Conservation (phyloP, 2,888 invertebrate genomes). For the Lordiphosa andalusiaca region DNA sequence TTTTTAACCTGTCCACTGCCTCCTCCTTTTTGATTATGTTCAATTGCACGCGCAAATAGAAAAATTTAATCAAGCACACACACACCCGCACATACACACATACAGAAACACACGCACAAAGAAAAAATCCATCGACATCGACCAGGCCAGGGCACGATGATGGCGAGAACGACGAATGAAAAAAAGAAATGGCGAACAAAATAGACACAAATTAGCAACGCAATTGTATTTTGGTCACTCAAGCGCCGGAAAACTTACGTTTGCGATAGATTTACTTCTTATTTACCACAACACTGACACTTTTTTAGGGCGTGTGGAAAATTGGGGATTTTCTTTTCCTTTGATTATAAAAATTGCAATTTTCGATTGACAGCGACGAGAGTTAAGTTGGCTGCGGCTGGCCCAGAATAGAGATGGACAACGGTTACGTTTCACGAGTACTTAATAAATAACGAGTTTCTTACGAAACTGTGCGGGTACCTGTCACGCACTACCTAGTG, state of each 20-base stretch:
- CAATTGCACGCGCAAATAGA: slow-evolving; percentile 40
- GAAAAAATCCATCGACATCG: slow-evolving; percentile 48
- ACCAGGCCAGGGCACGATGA: slow-evolving; percentile 47
- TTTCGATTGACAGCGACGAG: slow-evolving; percentile 59
- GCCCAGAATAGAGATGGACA: neutral
- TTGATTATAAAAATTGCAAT: slow-evolving; percentile 65
- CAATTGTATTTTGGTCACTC: neutral
- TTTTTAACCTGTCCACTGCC: slow-evolving; percentile 23
- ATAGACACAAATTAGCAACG: slow-evolving; percentile 30
- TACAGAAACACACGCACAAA: slow-evolving; percentile 32
- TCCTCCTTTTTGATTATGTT: slow-evolving; percentile 31
- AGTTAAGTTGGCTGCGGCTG: slow-evolving; percentile 68
- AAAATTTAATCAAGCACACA: slow-evolving; percentile 37
- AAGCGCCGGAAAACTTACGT: slow-evolving; percentile 44
- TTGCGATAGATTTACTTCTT: slow-evolving; percentile 17
- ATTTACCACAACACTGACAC: slow-evolving; percentile 34
- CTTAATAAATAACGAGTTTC: neutral
- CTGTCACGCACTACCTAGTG: neutral
- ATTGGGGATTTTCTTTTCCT: slow-evolving; percentile 41
- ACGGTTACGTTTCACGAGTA: neutral
- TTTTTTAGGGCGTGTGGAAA: slow-evolving; percentile 32
- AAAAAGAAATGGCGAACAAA: slow-evolving; percentile 67
- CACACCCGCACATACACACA: slow-evolving; percentile 8
- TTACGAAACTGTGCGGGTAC: slow-evolving; percentile 6
- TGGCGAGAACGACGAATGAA: slow-evolving; percentile 57